Evolutionary conservation across 2,113 vertebrate genomes (phyloP).

Genomic region (Promerops cafer): DNA sequence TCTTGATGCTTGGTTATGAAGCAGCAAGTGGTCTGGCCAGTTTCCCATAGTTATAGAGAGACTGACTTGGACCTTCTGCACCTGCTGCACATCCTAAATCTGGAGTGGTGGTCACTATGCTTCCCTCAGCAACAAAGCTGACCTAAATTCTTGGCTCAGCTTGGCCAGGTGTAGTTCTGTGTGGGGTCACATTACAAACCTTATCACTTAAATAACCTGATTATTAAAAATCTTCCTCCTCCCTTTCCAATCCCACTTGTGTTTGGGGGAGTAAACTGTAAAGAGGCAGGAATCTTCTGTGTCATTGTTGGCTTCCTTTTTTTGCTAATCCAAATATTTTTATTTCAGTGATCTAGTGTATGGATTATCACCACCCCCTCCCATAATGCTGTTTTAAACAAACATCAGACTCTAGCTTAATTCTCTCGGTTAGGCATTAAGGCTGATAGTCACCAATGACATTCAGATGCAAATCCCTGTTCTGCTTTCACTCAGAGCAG

Average conservation of each 20-base stretch:
- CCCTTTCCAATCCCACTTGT: neutral
- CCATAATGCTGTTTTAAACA: neutral
- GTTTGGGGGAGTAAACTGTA: neutral
- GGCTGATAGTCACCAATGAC: neutral
- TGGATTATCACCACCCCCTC: neutral
- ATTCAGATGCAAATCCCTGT: constrained; percentile 17
- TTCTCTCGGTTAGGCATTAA: constrained; percentile 13
- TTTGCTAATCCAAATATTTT: neutral
- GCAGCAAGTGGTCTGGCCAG: accelerated
- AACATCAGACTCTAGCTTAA: neutral
- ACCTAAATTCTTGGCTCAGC: neutral
- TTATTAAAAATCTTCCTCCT: neutral
- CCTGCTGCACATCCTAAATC: neutral
- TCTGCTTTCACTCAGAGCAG: neutral
- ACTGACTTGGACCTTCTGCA: neutral
- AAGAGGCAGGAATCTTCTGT: neutral
- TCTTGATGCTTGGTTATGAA: neutral
- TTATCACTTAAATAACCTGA: neutral
- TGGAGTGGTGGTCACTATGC: neutral
- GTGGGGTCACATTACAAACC: neutral
- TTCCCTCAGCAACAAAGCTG: neutral
- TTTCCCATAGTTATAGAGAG: neutral
- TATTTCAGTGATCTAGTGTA: neutral
- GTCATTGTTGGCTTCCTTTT: neutral
- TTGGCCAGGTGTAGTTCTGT: neutral